These are phyloP conservation scores for Oryzias celebensis DNA, from an alignment of 2,113 vertebrate genomes.

Conservation along the genomic window DNA sequence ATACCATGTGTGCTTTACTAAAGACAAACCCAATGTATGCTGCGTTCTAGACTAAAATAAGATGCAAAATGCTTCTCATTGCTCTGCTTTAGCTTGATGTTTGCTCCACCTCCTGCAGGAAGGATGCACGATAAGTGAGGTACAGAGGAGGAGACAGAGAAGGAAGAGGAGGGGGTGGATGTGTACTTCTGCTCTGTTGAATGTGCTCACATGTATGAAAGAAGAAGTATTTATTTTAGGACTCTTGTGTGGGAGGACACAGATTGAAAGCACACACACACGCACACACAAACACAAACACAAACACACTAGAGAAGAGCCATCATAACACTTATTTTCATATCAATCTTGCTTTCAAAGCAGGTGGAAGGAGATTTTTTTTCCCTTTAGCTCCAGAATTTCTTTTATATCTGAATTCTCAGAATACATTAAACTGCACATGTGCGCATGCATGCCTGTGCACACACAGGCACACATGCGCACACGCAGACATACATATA, in stretches of 20 bases:
- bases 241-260: constrained; percentile 64
- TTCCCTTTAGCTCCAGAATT: constrained; percentile 33
- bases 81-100: constrained; percentile 23
- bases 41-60: constrained; percentile 7
- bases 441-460: constrained; percentile 5
- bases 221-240: constrained; percentile 73
- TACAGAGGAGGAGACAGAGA: constrained; percentile 45
- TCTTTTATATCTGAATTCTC: constrained; percentile 35
- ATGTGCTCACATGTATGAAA: constrained; percentile 73
- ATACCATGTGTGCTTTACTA: too few species aligned
- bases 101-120: constrained; percentile 34
- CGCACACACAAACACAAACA: constrained; percentile 1
- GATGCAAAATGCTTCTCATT: constrained; percentile 17
- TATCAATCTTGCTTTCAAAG: constrained; percentile 63
- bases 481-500: constrained; percentile 16
- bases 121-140: constrained; percentile 36
- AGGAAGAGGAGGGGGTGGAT: constrained; percentile 55
- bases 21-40: background rate
- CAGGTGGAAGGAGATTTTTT: constrained; percentile 46
- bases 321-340: constrained; percentile 59
- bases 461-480: constrained; percentile 3
- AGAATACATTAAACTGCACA: constrained; percentile 31
- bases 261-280: constrained; percentile 52
- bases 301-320: constrained; percentile 37
- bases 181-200: constrained; percentile 65